A percentile compares a stretch with the other conserved stretches of the same genome.
Conservation (phyloP, 2,797 vertebrate genomes). For the Enoplosus armatus region DNA sequence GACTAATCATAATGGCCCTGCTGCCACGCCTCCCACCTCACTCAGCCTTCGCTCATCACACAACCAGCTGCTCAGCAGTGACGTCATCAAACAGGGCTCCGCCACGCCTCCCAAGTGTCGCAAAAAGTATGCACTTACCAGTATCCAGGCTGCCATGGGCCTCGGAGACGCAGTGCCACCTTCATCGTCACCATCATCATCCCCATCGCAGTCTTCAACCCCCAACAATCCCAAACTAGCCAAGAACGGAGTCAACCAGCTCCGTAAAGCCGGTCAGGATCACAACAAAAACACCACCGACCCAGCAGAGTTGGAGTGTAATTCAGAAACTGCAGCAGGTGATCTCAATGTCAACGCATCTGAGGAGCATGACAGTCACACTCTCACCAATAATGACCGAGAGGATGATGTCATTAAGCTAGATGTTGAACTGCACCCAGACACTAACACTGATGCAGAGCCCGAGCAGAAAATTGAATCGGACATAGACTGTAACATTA, state of each 20-base stretch:
- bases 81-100: slow-evolving; percentile 91
- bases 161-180: slow-evolving; percentile 84
- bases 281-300: slow-evolving; percentile 91
- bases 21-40: slow-evolving; percentile 92
- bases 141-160: slow-evolving; percentile 96
- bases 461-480: slow-evolving; percentile 81
- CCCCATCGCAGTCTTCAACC: slow-evolving; percentile 71
- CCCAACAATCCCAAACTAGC: slow-evolving; percentile 94
- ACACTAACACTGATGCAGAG: slow-evolving; percentile 32
- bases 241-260: slow-evolving; percentile 96
- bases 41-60: slow-evolving; percentile 96
- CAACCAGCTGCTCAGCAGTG: slow-evolving; percentile 92
- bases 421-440: slow-evolving; percentile 43
- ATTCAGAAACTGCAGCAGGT: slow-evolving; percentile 54
- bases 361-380: slow-evolving; percentile 56
- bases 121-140: slow-evolving; percentile 96
- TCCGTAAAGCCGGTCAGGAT: slow-evolving; percentile 94
- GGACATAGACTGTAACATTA: slow-evolving; percentile 65
- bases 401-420: slow-evolving; percentile 82
- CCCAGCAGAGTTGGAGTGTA: slow-evolving; percentile 41
- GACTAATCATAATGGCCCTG: slow-evolving; percentile 90
- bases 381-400: slow-evolving; percentile 70
- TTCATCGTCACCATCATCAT: slow-evolving; percentile 82
- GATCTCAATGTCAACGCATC: slow-evolving; percentile 64
- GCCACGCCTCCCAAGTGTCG: slow-evolving; percentile 95